Base-by-base conservation (phyloP, 2,888 invertebrate genomes). In the Nephrotoma appendiculata region DNA sequence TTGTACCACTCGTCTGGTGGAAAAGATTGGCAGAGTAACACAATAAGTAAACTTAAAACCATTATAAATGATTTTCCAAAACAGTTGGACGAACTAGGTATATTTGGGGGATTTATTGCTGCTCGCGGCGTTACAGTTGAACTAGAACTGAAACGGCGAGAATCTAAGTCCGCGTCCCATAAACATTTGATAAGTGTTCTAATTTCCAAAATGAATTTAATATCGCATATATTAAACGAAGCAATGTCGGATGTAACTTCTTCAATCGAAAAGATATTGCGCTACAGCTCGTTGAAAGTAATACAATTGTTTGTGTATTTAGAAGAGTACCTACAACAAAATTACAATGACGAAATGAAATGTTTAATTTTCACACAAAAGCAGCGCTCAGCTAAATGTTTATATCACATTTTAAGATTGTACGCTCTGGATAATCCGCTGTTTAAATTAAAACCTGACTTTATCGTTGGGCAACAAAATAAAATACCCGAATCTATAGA, bases 371-470 rank as follows among this genome's bases (percentile, higher is more conserved):
- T 92, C 87, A 90, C 91, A 0, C 88, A 91, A 85, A 89, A 91
- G 0, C 90, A 97, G 86, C 95, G 95, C 88, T 95, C 96, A 0
- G 96, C 97, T 0, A 96, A 96, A 91, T 92, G 96, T 6, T 89
- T 98, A 0, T 96, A 93, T 89, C 94, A 95, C 87, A 90, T 96
- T 4, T 89, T 97, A 5, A 93, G 94, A 87, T 91, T 92, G 0
- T 93, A 93, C 0, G 92, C 91, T 11, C 89, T 92, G 41, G 52
- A 87, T 0, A 91, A 93, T 87, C 91, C 93, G 0, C 91, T 93
- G 11, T 94, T 94, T 88, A 91, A 91, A 0, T 94, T 95, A 88
- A 89, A 93, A 87, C 93, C 95, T 0, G 95, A 96, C 89, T 97
- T 95, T 89, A 92, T 97, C 86, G 94, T 96, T 0, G 97, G 97